Evolutionary conservation across 2,888 invertebrate genomes (phyloP).

Genomic region (Patella pellucida): DNA sequence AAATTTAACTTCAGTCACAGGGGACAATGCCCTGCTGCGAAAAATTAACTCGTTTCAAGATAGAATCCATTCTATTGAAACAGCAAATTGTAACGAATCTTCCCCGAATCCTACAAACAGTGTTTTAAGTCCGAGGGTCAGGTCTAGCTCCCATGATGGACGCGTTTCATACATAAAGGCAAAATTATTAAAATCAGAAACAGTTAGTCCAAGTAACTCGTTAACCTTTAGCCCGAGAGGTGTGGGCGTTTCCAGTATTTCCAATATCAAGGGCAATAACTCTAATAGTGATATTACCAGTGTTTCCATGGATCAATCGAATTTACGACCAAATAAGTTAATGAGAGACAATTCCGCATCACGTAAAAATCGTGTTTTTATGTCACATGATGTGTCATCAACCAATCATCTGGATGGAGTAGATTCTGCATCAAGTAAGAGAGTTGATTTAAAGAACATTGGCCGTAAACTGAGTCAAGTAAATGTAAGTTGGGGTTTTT

Average conservation of each 20-base stretch:
- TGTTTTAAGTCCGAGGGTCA: neutral
- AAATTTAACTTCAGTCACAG: neutral
- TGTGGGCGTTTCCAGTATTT: neutral
- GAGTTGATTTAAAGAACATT: neutral
- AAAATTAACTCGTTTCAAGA: neutral
- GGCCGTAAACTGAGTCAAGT: neutral
- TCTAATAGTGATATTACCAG: neutral
- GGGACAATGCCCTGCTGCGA: neutral
- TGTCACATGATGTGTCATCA: neutral
- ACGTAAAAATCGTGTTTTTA: neutral
- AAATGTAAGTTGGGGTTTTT: neutral
- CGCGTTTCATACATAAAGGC: neutral
- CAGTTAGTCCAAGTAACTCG: neutral
- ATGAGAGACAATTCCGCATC: conserved; percentile 3
- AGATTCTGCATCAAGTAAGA: neutral
- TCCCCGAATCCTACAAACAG: neutral
- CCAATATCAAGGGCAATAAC: neutral
- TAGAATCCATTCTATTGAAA: neutral
- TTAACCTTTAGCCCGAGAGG: too few relatives aligned
- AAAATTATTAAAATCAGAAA: neutral
- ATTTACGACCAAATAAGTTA: neutral
- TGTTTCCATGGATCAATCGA: neutral
- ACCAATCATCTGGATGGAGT: neutral
- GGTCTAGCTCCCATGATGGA: neutral
- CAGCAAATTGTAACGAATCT: neutral